A percentile compares a stretch with the other conserved stretches of the same genome.
phyloP scores from a whole-genome alignment of 2,113 vertebrate species.

The Oncorhynchus nerka region DNA sequence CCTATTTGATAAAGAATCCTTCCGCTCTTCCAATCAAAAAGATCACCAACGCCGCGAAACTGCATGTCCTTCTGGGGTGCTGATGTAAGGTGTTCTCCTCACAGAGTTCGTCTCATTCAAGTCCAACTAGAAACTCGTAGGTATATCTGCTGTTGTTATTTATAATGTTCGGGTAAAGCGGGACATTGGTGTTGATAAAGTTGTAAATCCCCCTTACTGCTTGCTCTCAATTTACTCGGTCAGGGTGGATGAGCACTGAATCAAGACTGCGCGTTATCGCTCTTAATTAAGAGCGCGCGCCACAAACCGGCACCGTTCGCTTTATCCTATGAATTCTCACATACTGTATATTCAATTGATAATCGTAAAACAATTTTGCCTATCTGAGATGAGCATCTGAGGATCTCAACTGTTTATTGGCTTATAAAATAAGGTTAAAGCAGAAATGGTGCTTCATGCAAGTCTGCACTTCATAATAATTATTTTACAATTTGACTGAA shows the following conservation, averaged over 20 bases:
- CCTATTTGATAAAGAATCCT: conserved; percentile 48
- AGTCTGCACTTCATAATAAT: not conserved
- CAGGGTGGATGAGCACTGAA: conserved; percentile 20
- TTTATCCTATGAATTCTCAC: not conserved
- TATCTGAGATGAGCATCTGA: no score
- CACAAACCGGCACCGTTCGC: not conserved
- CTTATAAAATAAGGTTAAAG: no score
- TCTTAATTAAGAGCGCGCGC: conserved; percentile 38
- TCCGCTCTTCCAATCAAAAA: not conserved
- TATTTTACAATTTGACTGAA: not conserved
- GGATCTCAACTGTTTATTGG: no score
- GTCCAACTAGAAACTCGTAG: not conserved
- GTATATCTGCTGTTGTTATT: not conserved
- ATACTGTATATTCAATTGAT: no score
- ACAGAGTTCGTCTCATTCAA: not conserved
- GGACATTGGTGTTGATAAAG: conserved; percentile 31
- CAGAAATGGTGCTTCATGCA: no score
- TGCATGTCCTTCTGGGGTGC: not conserved
- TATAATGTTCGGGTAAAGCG: not conserved
- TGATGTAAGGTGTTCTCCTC: not conserved
- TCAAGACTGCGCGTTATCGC: conserved; percentile 36
- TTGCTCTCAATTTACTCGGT: conserved; percentile 11
- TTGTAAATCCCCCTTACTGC: conserved; percentile 28
- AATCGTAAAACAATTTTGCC: no score
- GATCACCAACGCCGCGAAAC: not conserved